Evolutionary conservation across 2,888 invertebrate genomes (phyloP).

Genomic region (Mythimna pallens): DNA sequence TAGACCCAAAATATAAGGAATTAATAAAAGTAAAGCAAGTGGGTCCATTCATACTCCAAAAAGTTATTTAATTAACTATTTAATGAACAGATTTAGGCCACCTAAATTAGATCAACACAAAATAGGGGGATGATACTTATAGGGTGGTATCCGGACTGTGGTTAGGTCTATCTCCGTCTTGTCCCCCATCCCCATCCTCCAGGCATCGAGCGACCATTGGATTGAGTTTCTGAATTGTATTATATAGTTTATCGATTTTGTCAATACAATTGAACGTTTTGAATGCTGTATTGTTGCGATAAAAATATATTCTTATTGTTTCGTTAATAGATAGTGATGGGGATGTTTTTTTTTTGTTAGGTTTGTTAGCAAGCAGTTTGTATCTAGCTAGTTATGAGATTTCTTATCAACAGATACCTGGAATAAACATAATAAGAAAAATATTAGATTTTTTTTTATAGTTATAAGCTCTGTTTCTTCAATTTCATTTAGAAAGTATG

Average conservation of each 20-base stretch:
- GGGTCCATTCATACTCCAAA: neutral
- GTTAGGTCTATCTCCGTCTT: slow-evolving; percentile 16
- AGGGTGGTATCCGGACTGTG: slow-evolving; percentile 28
- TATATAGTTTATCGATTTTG: slow-evolving; percentile 44
- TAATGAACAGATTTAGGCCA: slow-evolving; percentile 17
- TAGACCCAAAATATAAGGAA: too few species aligned
- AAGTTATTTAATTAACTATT: slow-evolving; percentile 6
- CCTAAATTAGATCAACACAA: slow-evolving; percentile 17
- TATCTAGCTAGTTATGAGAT: neutral
- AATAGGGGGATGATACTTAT: slow-evolving; percentile 19
- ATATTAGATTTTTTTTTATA: neutral
- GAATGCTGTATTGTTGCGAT: neutral
- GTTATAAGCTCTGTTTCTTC: too few species aligned
- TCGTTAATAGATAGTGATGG: neutral
- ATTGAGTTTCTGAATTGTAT: slow-evolving; percentile 29
- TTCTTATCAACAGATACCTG: neutral
- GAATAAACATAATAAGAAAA: neutral
- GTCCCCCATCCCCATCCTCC: neutral
- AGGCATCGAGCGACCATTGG: slow-evolving; percentile 8
- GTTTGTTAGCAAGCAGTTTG: neutral
- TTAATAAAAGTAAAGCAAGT: neutral
- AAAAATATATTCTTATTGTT: neutral
- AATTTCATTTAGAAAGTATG: too few species aligned
- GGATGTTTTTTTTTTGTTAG: neutral
- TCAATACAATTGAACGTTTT: slow-evolving; percentile 6